Evolutionary conservation across 1,140 invertebrate genomes (phyloP), one percentile per base, ranked within the genome.

Genomic region (Sarcophaga bullata): DNA sequence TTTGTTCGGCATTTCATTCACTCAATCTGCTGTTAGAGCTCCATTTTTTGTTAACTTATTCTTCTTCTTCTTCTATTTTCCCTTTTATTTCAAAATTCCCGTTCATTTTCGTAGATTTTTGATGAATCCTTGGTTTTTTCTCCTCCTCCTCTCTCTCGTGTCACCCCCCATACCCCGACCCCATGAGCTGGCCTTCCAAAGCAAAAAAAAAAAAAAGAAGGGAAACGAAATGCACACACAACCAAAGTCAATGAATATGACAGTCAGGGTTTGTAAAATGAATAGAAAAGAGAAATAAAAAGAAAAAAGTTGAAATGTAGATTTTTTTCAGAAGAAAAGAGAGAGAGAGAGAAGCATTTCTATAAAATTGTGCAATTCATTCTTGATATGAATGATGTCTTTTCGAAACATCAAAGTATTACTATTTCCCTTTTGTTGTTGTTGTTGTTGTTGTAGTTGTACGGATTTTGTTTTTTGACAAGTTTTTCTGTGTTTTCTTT

Each of bases 1-100:
- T 68, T 68, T 68, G 62, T 68, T 68, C 19, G 62, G 8, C 62
- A 68, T 68, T 68, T 68, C 62, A 68, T 68, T 68, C 17, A 68
- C 9, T 68, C 50, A 13, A 25, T 37, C 25, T 37, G 4, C 7
- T 58, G 6, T 58, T 5, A n/a, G n/a, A 58, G 8, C 13, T 15
- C 13, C 54, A n/a, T n/a, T n/a, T n/a, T 58, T 58, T 58, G 15
- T 13, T n/a, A 58, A 15, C 54, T 58, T 37, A n/a, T 58, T 58
- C 1, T 58, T n/a, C 13, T 58, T 4, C 13, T 4, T 68, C 2
- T 68, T 68, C 8, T 19, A 1, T 7, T 37, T 37, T 37, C 25
- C 25, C 25, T 68, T 68, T 68, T 68, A 8, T 68, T 68, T 25
- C 19, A 17, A 19, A 68, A 68, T 19, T 68, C 58, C 6, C 62